Percentiles rank a stretch among this genome's conserved stretches.
These are phyloP conservation scores for Brachirus orientalis DNA, from an alignment of 2,113 vertebrate species.

Conservation along the genomic window DNA sequence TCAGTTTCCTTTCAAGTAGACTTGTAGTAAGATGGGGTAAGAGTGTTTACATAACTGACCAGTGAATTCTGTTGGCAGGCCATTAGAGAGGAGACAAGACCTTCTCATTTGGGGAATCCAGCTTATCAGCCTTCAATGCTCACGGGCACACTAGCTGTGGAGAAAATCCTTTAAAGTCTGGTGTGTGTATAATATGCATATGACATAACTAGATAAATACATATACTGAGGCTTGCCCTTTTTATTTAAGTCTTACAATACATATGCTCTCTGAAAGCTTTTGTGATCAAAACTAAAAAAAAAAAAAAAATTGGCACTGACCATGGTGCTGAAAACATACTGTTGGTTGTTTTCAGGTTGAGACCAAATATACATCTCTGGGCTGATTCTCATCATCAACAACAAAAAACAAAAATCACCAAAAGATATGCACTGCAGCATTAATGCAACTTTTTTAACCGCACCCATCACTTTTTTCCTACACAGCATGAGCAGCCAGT, in stretches of 20 bases:
- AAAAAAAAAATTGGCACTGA: neutral
- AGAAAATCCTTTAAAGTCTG: constrained; percentile 15
- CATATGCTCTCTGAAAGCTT: too few species aligned
- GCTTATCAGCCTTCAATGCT: constrained; percentile 27
- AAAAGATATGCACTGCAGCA: too few species aligned
- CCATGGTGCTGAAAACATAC: constrained; percentile 42
- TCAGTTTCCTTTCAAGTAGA: constrained; percentile 35
- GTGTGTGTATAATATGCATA: neutral
- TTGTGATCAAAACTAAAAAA: too few species aligned
- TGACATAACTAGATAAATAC: neutral
- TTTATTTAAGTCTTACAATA: too few species aligned
- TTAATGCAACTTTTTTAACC: neutral
- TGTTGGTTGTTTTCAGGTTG: too few species aligned
- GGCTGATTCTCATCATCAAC: neutral
- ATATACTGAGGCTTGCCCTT: neutral
- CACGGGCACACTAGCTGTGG: constrained; percentile 19
- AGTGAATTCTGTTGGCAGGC: constrained; percentile 58
- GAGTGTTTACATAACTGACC: constrained; percentile 64
- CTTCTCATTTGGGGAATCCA: constrained; percentile 21
- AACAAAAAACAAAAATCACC: too few species aligned
- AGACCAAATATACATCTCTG: neutral
- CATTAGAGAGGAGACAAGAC: constrained; percentile 60
- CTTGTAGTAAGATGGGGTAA: constrained; percentile 36
- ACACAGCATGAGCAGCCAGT: neutral
- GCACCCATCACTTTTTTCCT: neutral